Percentiles rank a stretch among this genome's conserved stretches.
phyloP scores from a whole-genome alignment of 2,888 invertebrate species.

The Scrobipalpa costella region DNA sequence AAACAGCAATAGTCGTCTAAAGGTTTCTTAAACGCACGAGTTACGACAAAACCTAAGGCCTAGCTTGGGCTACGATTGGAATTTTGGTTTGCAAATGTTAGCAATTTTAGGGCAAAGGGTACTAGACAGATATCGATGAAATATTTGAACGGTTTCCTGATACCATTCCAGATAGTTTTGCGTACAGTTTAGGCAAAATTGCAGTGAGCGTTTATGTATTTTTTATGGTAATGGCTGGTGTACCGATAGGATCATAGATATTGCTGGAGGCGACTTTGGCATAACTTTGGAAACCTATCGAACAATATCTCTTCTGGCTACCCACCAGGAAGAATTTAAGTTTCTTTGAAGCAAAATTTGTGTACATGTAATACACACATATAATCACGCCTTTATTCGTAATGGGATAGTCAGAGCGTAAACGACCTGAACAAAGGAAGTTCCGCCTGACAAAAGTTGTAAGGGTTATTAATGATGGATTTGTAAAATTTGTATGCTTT shows the following conservation, averaged over 20 bases:
- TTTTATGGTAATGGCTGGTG: not conserved
- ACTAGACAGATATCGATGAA: not conserved
- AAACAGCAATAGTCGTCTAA: no score
- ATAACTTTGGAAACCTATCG: no score
- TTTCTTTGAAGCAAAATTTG: not conserved
- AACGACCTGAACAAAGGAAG: no score
- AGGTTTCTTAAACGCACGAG: no score
- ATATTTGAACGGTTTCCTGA: not conserved
- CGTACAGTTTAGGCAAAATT: constrained; percentile 1
- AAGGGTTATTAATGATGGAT: no score
- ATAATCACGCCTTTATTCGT: no score
- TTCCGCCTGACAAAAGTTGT: no score
- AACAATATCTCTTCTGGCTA: no score
- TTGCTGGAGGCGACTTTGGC: not conserved
- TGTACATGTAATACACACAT: no score
- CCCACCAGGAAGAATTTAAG: not conserved
- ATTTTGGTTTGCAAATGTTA: not conserved
- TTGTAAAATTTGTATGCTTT: no score
- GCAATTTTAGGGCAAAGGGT: not conserved
- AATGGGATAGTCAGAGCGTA: no score
- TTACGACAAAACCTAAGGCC: no score
- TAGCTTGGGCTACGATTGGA: not conserved
- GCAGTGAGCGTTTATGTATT: not conserved
- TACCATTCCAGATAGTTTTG: not conserved
- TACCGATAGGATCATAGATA: not conserved